Evolutionary conservation across 2,797 vertebrate genomes (phyloP).

Genomic region (Syndactyla subalaris): DNA sequence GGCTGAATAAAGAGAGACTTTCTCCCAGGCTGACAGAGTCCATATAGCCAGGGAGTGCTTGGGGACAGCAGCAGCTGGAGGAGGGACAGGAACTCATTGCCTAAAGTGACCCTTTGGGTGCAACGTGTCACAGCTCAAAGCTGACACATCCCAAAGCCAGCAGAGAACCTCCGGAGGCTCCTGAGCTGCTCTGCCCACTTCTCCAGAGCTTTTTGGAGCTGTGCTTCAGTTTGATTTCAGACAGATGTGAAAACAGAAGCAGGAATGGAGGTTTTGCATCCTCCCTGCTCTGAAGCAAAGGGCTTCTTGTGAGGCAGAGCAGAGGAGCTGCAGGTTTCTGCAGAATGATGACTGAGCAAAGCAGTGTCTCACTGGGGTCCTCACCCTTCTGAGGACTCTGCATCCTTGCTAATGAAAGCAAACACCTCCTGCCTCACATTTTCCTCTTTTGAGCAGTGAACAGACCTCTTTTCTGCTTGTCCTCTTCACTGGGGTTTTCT

Average conservation of each 20-base stretch:
- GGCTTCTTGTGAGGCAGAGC: neutral
- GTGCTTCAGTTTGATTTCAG: neutral
- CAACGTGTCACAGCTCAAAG: rapidly evolving
- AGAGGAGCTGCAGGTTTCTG: neutral
- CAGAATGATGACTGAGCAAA: neutral
- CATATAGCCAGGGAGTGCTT: neutral
- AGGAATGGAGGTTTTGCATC: neutral
- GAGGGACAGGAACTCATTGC: neutral
- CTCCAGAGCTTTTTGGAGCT: neutral
- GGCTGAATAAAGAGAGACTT: neutral
- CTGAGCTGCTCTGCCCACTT: neutral
- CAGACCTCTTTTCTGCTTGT: neutral
- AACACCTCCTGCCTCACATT: neutral
- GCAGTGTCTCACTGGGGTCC: rapidly evolving
- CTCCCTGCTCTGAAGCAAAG: neutral
- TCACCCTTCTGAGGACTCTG: neutral
- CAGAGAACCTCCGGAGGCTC: neutral
- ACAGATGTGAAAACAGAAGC: neutral
- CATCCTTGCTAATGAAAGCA: neutral
- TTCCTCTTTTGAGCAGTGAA: neutral
- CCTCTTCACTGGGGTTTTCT: neutral
- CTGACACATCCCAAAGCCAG: rapidly evolving
- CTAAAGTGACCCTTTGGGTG: neutral
- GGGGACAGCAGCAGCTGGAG: rapidly evolving
- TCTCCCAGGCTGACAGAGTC: neutral